Base-by-base conservation (phyloP, 2,797 vertebrate species). In the Cheirogaleus major region DNA sequence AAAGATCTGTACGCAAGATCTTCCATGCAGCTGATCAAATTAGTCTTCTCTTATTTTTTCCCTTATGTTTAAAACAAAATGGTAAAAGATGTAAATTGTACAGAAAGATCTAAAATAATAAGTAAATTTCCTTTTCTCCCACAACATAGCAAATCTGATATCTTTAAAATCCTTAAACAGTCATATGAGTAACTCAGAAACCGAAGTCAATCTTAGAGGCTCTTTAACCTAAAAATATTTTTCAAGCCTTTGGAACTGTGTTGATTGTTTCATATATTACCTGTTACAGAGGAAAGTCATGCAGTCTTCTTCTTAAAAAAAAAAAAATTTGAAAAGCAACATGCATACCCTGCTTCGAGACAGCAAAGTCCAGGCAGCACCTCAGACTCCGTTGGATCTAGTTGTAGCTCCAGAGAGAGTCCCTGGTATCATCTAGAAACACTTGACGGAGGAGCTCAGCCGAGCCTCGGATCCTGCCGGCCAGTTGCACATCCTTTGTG, bases 391-490 rank as follows among this genome's bases (percentile, higher is more conserved):
- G 32, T 12, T 50, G 30, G 27, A 20, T 50, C 43, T n/a, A 30
- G 45, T n/a, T 32, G 45, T 30, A 10, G 45, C 73, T 76, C 17
- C 30, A 20, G 27, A 57, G 23, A 76, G 30, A 32, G 45, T 76
- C 73, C 45, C 30, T n/a, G 23, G 41, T 30, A 22, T 48, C 55
- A 59, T 30, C 57, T 35, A 43, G 78, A 80, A 23, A 38, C 13
- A 57, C 79, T 27, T 25, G 38, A 25, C 5, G 4, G 22, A n/a
- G 18, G 27, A 35, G 12, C 10, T 65, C 85, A 92, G 15, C 91
- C 89, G 65, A 97, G 76, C 99, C 99, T 1, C 99, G 97, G 97
- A 99, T 99, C 57, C 99, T 98, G 7, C 99, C 96, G 32, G 99
- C 99, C 38, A 99, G 98, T 92, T 99, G 99, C 14, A 35, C 65